These are phyloP conservation scores for Hydractinia echinata DNA, from an alignment of 30 jellyfish, hydroid and myxozoan species.

Conservation along the genomic window DNA sequence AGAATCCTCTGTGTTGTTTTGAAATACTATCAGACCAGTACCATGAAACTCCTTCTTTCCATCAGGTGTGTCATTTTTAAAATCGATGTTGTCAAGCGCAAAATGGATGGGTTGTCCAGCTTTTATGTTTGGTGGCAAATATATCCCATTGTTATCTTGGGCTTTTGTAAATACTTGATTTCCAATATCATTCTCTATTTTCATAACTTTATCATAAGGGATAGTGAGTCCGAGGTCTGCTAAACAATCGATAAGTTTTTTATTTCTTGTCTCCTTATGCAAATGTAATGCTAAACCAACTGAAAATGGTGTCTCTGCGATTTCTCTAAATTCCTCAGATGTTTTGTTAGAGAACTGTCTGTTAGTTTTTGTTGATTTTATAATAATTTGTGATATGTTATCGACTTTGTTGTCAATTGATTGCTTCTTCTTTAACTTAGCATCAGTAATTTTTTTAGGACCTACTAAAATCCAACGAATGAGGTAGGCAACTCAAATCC, in stretches of 20 bases:
- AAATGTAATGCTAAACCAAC: constrained; percentile 36
- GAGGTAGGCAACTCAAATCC: constrained; percentile 30
- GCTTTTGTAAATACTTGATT: constrained; percentile 1
- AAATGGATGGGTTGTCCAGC: too few species aligned
- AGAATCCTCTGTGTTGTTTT: too few species aligned
- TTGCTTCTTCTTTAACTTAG: not conserved
- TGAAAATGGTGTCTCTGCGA: constrained; percentile 21
- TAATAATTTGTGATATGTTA: too few species aligned
- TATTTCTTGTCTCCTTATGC: constrained; percentile 35
- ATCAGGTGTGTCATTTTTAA: too few species aligned
- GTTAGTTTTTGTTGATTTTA: too few species aligned
- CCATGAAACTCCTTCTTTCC: too few species aligned
- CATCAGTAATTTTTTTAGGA: constrained; percentile 20
- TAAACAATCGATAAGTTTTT: too few species aligned
- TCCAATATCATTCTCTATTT: constrained; percentile 9
- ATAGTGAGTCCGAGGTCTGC: too few species aligned
- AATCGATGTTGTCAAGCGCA: too few species aligned
- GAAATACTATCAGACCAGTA: too few species aligned
- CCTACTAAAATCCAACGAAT: constrained; percentile 37
- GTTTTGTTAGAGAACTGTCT: not conserved
- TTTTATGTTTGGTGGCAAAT: too few species aligned
- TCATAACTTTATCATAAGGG: constrained; percentile 35
- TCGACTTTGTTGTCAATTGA: constrained; percentile 5
- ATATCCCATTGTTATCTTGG: too few species aligned
- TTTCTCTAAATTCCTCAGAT: not conserved